Evolutionary conservation across 2,888 invertebrate genomes (phyloP), one percentile per base, ranked within the genome.

Genomic region (Pedicia rivosa): DNA sequence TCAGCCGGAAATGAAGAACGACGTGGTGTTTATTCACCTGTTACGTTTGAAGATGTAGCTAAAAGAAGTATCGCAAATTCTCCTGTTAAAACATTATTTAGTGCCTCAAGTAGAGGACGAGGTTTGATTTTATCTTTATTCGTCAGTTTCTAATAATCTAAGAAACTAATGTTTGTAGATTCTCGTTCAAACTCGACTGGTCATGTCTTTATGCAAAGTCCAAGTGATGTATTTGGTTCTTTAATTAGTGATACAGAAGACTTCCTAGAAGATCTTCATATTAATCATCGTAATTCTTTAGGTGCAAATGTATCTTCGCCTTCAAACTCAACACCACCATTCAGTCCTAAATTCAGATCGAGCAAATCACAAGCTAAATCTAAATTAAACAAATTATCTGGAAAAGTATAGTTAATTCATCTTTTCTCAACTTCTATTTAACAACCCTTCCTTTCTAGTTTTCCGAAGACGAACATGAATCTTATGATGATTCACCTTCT

Each of bases 41-140:
- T 86, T 13, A 86, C 83, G 1, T 83, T 84, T 50, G 77, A 83
- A 51, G 84, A 84, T 53, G 80, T 84, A 1, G 82, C 81, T 0
- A 61, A 77, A n/a, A 63, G 79, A 37, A 83, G 83, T 49, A 74
- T 78, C 40, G 79, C 76, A 1, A 81, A 76, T 54, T 82, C 81
- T 0, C 82, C 83, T 0, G 75, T 71, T 4, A 69, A 72, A 47
- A 59, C 55, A 24, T 42, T 57, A 7, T 56, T 57, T 36, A 51
- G 50, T 15, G 54, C 51, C 43, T 64, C 65, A 55, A 38, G 29
- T n/a, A 38, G 39, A 37, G 50, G 44, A n/a, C 50, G 56, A 26
- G 16, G 22, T 22, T 22, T 12, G 10, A 13, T 15, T 22, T 12
- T 9, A 6, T 20, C 20, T 20, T 6, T 20, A 5, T 8, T 20